phyloP scores from a whole-genome alignment of 2,888 invertebrate genomes.

The Auanema freiburgensis region DNA sequence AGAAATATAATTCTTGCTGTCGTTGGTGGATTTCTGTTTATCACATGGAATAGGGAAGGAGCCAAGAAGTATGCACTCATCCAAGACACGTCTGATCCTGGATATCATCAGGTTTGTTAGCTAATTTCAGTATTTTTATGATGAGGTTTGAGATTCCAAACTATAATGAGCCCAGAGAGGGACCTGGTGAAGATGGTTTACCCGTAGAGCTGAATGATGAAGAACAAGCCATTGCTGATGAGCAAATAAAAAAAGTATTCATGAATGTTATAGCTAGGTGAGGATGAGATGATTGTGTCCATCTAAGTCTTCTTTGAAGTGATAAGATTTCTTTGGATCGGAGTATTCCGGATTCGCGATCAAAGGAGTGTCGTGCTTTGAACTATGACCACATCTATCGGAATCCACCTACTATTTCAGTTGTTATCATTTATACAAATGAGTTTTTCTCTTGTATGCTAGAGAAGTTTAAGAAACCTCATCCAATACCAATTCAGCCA shows the following conservation, averaged over 20 bases:
- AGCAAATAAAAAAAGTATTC: conserved; percentile 47
- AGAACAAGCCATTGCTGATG: conserved; percentile 28
- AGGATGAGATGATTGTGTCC: neutral
- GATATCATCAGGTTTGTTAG: conserved; percentile 15
- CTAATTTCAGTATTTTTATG: neutral
- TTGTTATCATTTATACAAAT: conserved; percentile 73
- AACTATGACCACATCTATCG: conserved; percentile 69
- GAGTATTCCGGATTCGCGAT: conserved; percentile 65
- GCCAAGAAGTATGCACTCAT: neutral
- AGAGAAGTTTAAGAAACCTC: neutral
- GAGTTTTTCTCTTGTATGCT: conserved; percentile 23
- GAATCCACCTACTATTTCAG: conserved; percentile 74
- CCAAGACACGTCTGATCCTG: neutral
- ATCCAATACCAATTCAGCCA: conserved; percentile 13
- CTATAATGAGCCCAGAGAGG: conserved; percentile 22
- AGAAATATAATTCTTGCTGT: conserved; percentile 13
- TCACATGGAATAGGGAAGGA: conserved; percentile 21
- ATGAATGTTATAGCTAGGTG: conserved; percentile 53
- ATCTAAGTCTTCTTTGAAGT: conserved; percentile 51
- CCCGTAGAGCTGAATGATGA: conserved; percentile 30
- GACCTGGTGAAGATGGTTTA: conserved; percentile 43
- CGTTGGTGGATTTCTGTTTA: conserved; percentile 14
- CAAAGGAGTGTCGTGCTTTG: conserved; percentile 67
- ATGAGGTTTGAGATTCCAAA: conserved; percentile 29
- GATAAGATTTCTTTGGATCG: conserved; percentile 68